These are phyloP conservation scores for Gymnodraco acuticeps DNA, from an alignment of 2,797 vertebrate species.

Conservation along the genomic window DNA sequence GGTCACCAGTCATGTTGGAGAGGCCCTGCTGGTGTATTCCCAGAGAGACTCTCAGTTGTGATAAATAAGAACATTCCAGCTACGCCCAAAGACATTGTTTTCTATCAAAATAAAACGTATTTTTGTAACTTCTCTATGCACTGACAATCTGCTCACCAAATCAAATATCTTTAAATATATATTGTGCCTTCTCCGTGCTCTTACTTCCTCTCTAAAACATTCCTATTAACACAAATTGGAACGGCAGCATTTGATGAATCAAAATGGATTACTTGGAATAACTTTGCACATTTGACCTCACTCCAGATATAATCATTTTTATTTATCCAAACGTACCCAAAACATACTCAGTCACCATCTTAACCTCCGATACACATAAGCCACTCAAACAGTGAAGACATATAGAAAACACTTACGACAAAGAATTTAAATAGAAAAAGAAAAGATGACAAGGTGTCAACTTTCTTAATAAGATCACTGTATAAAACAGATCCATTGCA, in stretches of 20 bases:
- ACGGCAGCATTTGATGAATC: neutral
- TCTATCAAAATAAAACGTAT: slow-evolving; percentile 10
- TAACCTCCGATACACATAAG: neutral
- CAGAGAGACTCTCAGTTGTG: slow-evolving; percentile 77
- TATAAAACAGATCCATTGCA: neutral
- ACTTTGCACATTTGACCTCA: neutral
- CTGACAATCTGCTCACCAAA: slow-evolving; percentile 32
- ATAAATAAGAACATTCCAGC: slow-evolving; percentile 34
- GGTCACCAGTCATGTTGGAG: slow-evolving; percentile 86
- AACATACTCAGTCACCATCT: neutral
- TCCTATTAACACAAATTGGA: too few species aligned
- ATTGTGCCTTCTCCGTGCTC: neutral
- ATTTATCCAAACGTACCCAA: slow-evolving; percentile 16
- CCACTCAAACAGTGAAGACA: neutral
- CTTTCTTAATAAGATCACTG: neutral
- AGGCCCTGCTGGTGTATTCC: slow-evolving; percentile 89
- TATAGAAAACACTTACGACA: neutral
- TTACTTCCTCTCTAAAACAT: neutral
- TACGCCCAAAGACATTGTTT: slow-evolving; percentile 31
- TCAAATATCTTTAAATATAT: neutral
- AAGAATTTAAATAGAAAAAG: neutral
- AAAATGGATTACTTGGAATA: neutral
- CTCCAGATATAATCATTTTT: slow-evolving; percentile 1
- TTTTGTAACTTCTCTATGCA: slow-evolving; percentile 36
- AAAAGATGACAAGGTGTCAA: neutral